Evolutionary conservation across 2,113 vertebrate genomes (phyloP).

Genomic region (Elephas maximus): DNA sequence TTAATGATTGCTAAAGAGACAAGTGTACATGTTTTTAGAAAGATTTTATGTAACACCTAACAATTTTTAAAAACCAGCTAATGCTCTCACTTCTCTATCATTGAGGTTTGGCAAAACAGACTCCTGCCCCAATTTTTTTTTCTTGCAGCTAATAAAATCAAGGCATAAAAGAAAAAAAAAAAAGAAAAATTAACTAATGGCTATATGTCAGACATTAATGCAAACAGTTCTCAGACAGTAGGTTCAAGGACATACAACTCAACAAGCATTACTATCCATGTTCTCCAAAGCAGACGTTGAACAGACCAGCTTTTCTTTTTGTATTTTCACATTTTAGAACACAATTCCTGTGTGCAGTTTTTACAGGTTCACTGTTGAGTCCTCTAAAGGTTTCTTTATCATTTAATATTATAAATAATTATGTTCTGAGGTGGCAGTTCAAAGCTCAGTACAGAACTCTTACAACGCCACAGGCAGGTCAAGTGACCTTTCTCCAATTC

Average conservation of each 20-base stretch:
- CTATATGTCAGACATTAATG: conserved; percentile 36
- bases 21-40: conserved; percentile 44
- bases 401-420: conserved; percentile 88
- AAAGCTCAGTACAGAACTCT: conserved; percentile 85
- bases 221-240: conserved; percentile 66
- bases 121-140: background rate
- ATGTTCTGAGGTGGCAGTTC: conserved; percentile 86
- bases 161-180: background rate
- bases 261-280: conserved; percentile 4
- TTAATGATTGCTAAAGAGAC: conserved; percentile 70
- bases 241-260: conserved; percentile 59
- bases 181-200: conserved; percentile 44
- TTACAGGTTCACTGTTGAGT: conserved; percentile 83
- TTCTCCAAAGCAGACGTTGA: conserved; percentile 39
- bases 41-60: conserved; percentile 2
- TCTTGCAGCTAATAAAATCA: conserved; percentile 37
- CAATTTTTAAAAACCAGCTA: background rate
- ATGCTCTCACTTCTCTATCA: conserved; percentile 43
- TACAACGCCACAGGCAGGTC: conserved; percentile 87
- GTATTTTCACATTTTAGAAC: conserved; percentile 50
- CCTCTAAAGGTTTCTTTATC: conserved; percentile 85
- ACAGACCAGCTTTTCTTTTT: conserved; percentile 74
- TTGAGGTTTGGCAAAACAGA: background rate
- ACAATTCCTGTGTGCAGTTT: conserved; percentile 47
- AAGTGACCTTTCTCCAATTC: conserved; percentile 87